These are phyloP conservation scores for Musca domestica DNA, from an alignment of 1,140 invertebrate genomes.

Conservation along the genomic window DNA sequence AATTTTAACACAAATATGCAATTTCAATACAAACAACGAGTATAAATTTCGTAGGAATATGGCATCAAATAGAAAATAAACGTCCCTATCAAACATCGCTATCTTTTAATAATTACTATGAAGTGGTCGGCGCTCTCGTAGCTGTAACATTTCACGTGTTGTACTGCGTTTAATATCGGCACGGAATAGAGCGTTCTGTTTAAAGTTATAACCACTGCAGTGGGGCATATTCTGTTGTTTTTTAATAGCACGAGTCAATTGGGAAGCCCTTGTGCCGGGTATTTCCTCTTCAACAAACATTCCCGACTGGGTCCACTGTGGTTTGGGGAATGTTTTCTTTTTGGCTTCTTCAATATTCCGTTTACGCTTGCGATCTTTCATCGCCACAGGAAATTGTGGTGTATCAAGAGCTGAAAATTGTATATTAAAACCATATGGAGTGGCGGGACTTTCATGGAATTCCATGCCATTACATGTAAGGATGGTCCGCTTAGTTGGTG, in stretches of 20 bases:
- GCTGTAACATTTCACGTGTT: neutral
- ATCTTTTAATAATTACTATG: slow-evolving; percentile 12
- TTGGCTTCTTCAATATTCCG: slow-evolving; percentile 19
- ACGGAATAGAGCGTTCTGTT: slow-evolving; percentile 20
- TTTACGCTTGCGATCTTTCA: slow-evolving; percentile 11
- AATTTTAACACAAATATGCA: too few relatives aligned
- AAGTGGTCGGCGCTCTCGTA: slow-evolving; percentile 19
- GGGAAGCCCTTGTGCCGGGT: neutral
- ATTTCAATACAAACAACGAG: too few relatives aligned
- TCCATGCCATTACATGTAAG: neutral
- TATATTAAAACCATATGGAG: slow-evolving; percentile 31
- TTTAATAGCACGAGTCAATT: too few relatives aligned
- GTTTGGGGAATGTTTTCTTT: slow-evolving; percentile 25
- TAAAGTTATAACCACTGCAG: slow-evolving; percentile 14
- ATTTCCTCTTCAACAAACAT: slow-evolving; percentile 25
- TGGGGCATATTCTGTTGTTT: too few relatives aligned
- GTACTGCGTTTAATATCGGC: slow-evolving; percentile 18
- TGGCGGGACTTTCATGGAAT: slow-evolving; percentile 34
- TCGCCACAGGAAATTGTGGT: too few relatives aligned
- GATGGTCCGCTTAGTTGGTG: slow-evolving; percentile 35
- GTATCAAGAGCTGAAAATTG: too few relatives aligned
- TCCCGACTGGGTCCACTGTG: slow-evolving; percentile 27
- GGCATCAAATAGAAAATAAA: too few relatives aligned
- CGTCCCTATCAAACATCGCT: too few relatives aligned
- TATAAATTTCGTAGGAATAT: too few relatives aligned